Conservation (phyloP, 2,888 invertebrate genomes). For the Caenorhabditis auriculariae region DNA sequence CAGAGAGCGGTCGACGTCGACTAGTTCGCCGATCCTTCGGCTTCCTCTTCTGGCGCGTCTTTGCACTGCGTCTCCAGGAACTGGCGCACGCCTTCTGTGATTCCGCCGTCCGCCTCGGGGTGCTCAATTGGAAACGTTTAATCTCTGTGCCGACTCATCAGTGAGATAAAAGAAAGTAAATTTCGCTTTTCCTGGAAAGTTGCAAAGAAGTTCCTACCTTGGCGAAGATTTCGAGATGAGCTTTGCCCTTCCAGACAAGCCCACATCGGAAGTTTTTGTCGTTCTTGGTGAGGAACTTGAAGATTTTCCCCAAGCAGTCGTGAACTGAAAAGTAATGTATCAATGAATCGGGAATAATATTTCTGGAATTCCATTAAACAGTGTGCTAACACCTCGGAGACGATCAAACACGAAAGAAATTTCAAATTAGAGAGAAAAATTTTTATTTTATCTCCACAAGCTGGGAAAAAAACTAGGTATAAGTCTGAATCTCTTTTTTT, state of each 20-base stretch:
- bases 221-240: constrained; percentile 59
- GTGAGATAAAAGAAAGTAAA: not conserved
- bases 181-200: no score
- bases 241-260: constrained; percentile 58
- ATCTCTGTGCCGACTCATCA: not conserved
- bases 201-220: no score
- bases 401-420: no score
- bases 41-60: constrained; percentile 31
- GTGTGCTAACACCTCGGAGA: no score
- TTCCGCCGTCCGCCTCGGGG: constrained; percentile 46
- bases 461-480: no score
- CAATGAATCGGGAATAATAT: no score
- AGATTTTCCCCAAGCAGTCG: constrained; percentile 61
- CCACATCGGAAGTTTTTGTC: constrained; percentile 57
- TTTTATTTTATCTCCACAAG: no score
- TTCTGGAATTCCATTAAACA: no score
- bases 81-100: constrained; percentile 51
- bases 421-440: no score
- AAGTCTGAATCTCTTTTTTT: no score
- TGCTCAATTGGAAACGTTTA: constrained; percentile 16
- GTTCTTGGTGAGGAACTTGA: constrained; percentile 60
- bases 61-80: constrained; percentile 59
- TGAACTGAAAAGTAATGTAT: constrained; percentile 40
- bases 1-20: no score
- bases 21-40: not conserved